These are phyloP conservation scores for Silurus glanis DNA, from an alignment of 2,113 vertebrate genomes.

Conservation along the genomic window DNA sequence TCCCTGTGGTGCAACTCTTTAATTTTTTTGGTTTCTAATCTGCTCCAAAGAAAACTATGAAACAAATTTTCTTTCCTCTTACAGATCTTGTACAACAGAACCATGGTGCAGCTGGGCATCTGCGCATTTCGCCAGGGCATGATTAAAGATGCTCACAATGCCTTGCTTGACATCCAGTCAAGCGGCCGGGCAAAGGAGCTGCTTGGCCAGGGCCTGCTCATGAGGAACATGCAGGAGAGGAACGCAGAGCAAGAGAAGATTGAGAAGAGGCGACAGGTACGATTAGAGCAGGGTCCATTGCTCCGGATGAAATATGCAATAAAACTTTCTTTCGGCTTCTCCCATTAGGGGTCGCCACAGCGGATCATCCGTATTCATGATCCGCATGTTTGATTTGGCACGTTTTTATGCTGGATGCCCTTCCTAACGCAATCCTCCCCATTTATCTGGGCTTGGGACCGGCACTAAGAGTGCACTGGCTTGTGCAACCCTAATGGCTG, in stretches of 20 bases:
- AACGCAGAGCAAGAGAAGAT: constrained; percentile 94
- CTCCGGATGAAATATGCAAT: not conserved
- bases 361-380: too few species aligned
- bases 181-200: constrained; percentile 90
- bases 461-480: too few species aligned
- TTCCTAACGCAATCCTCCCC: too few species aligned
- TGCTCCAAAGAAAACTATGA: not conserved
- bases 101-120: constrained; percentile 92
- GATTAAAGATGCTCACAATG: constrained; percentile 91
- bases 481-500: too few species aligned
- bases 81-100: constrained; percentile 91
- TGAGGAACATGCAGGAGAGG: constrained; percentile 91
- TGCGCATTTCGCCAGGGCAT: constrained; percentile 92
- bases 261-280: constrained; percentile 84
- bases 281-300: not conserved
- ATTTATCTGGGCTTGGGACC: too few species aligned
- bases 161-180: constrained; percentile 88
- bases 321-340: too few species aligned
- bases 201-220: constrained; percentile 87
- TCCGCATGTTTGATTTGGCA: too few species aligned
- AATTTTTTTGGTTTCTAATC: not conserved
- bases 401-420: too few species aligned
- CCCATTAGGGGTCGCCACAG: too few species aligned
- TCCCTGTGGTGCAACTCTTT: not conserved
- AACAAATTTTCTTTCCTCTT: not conserved